Evolutionary conservation across 2,888 invertebrate genomes (phyloP), one percentile per base, ranked within the genome.

Genomic region (Polyommatus icarus): DNA sequence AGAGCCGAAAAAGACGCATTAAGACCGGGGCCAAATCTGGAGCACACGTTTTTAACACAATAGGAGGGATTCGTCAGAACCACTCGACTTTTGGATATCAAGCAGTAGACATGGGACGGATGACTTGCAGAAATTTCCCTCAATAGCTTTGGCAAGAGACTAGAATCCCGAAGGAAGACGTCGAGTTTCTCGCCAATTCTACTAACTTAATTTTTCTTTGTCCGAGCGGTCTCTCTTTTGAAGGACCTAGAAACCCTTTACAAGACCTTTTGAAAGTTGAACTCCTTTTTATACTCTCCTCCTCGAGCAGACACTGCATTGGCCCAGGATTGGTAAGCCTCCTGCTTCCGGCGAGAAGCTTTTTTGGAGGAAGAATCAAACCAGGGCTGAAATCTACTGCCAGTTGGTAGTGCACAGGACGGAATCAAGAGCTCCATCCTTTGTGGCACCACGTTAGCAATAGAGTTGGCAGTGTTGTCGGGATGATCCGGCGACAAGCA

Each of bases 371-470:
- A 36, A 18, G 32, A 72, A 54, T 18, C 36, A 73, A 77, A 77
- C 73, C 24, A 77, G 40, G 73, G 73, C 20, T 20, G 73, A 8
- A 36, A 40, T 57, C 59, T 57, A 10, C 73, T 40, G 4, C 59
- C 77, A n/a, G 36, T 73, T 10, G 59, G 77, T 10, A 77, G 20
- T n/a, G 36, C 32, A n/a, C 57, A 72, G 59, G 29, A 40, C 7
- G 72, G 59, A 73, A 72, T 72, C 18, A 77, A 59, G 29, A 71
- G 3, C 32, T 77, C 59, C 46, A 72, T 73, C 20, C 71, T 54
- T n/a, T 71, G 77, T 10, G 50, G 71, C 54, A 57, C 61, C 32
- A 76, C 76, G n/a, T 77, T 8, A 2, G 77, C 77, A 24, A 46
- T 15, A 67, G 76, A n/a, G 20, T 71, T 57, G 20, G 77, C 59